Evolutionary conservation across 2,888 invertebrate genomes (phyloP), one percentile per base, ranked within the genome.

Genomic region (Serripes groenlandicus): DNA sequence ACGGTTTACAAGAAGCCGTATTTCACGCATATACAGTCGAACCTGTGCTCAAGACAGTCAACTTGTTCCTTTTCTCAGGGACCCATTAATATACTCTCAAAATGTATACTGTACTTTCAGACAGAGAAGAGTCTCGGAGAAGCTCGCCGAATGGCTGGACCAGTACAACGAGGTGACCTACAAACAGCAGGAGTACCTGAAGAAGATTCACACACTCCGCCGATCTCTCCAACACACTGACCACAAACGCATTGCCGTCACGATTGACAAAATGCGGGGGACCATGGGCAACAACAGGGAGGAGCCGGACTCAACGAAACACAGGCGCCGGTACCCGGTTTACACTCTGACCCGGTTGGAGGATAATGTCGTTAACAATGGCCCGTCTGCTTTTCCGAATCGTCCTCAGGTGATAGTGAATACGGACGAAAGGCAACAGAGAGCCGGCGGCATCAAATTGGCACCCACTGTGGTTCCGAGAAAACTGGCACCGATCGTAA

Each of bases 141-240:
- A 75, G 71, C 79, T 87, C 58, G 84, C 89, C 0, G 90, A 88
- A 69, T 90, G 90, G 90, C 72, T 90, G 30, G 88, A 85, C 75
- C 85, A 89, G 66, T 91, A 91, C 78, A 89, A 90, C 34, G 77
- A 73, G 54, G 89, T 88, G n/a, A 88, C 88, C 42, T 81, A 83
- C 34, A 80, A 83, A 21, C 90, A 91, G 68, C 87, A 90, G 37
- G 83, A 86, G 34, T 91, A 91, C 76, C 81, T 91, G 68, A 73
- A 84, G 32, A 85, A 87, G 62, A 84, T 91, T 18, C 85, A 88
- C n/a, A 86, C 88, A 4, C 83, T 91, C 26, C 74, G 90, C 1
- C 85, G 85, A 4, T 79, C 83, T 9, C 76, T 91, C 1, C 81
- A 85, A 69, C 78, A 83, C 66, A 81, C 81, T 26, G 86, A 89